Conservation (phyloP, 2,797 vertebrate species). For the Ctenosaura bakeri region DNA sequence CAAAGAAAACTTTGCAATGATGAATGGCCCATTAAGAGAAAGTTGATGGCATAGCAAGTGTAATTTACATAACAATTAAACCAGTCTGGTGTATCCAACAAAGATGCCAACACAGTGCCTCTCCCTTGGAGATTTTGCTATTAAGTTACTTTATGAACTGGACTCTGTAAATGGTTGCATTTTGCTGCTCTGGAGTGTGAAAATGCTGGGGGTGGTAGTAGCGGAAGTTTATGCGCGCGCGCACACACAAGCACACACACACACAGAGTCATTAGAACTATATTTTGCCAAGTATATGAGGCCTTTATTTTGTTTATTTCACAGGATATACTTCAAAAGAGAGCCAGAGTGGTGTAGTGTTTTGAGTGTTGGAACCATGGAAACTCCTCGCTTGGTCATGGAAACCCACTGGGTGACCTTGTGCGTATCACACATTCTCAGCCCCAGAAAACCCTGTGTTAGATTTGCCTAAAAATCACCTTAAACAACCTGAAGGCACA, state of each 20-base stretch:
- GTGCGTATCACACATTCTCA: too few relatives aligned
- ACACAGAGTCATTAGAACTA: background rate
- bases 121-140: constrained; percentile 43
- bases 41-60: constrained; percentile 55
- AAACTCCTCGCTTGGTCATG: too few relatives aligned
- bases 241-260: too few relatives aligned
- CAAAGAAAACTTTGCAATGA: constrained; percentile 57
- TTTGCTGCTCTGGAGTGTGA: constrained; percentile 34
- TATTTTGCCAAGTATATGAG: background rate
- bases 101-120: constrained; percentile 56
- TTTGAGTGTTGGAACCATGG: too few relatives aligned
- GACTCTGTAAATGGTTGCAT: constrained; percentile 51
- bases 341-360: too few relatives aligned
- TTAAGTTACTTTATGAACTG: constrained; percentile 71
- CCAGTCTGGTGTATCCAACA: constrained; percentile 59
- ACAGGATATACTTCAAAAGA: background rate
- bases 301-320: background rate
- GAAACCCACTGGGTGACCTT: too few relatives aligned
- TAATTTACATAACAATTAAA: constrained; percentile 74
- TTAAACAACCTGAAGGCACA: too few relatives aligned
- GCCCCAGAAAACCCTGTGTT: too few relatives aligned
- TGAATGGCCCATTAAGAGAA: constrained; percentile 68
- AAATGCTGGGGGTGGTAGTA: background rate
- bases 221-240: background rate
- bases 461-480: too few relatives aligned